Conservation (phyloP, 2,113 vertebrate genomes). For the Megaptera novaeangliae region DNA sequence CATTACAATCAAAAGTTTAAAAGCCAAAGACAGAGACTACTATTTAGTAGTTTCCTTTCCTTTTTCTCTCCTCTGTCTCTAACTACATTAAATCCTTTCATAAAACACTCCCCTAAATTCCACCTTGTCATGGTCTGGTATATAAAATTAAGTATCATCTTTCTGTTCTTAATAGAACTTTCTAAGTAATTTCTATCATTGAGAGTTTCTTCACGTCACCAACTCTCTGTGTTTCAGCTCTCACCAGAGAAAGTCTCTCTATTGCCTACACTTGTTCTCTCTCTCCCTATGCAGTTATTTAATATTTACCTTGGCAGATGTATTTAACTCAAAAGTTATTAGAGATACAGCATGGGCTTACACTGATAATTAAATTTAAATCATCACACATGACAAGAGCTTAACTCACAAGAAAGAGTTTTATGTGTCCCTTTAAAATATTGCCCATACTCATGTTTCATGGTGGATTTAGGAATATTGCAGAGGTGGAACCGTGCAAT, state of each 20-base stretch:
- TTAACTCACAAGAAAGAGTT: background rate
- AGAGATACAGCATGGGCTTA: background rate
- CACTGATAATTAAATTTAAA: background rate
- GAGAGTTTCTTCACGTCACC: background rate
- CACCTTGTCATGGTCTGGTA: background rate
- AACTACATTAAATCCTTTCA: background rate
- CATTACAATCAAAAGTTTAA: background rate
- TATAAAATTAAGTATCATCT: background rate
- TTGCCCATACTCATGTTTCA: background rate
- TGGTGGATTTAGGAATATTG: background rate
- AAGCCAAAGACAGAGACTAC: background rate
- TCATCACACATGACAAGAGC: background rate
- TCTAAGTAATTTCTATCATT: background rate
- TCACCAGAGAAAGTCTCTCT: background rate
- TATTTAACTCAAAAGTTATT: conserved; percentile 15
- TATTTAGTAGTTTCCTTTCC: background rate
- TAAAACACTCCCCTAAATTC: background rate
- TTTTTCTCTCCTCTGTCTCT: background rate
- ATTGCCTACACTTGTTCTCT: background rate
- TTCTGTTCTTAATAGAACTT: background rate
- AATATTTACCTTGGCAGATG: conserved; percentile 27
- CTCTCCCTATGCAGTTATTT: conserved; percentile 18
- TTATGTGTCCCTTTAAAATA: background rate
- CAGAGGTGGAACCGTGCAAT: background rate
- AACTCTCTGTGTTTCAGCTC: background rate